Evolutionary conservation across 2,113 vertebrate genomes (phyloP).

Genomic region (Ardeotis arabs): DNA sequence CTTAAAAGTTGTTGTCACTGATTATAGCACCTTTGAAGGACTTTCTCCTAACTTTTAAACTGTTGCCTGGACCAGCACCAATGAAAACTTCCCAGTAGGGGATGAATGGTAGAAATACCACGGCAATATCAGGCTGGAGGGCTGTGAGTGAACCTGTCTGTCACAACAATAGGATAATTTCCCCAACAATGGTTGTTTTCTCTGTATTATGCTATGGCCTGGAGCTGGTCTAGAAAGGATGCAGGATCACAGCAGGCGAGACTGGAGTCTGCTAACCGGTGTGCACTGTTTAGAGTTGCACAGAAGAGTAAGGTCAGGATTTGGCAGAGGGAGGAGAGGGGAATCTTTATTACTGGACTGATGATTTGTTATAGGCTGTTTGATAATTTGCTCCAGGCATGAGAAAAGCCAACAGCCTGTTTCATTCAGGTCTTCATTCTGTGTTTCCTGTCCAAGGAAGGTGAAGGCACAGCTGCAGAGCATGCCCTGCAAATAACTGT

Average conservation of each 20-base stretch:
- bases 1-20: slow-evolving; percentile 13
- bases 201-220: not conserved
- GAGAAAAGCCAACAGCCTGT: not conserved
- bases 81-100: not conserved
- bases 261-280: not conserved
- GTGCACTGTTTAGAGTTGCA: not conserved
- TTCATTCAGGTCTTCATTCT: not conserved
- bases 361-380: not conserved
- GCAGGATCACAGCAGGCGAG: not conserved
- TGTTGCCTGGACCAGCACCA: not conserved
- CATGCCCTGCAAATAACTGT: not conserved
- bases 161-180: not conserved
- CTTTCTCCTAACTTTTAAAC: not conserved
- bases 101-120: not conserved
- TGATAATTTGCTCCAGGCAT: not conserved
- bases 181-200: not conserved
- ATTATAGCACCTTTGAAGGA: not conserved
- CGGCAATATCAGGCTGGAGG: not conserved
- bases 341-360: not conserved
- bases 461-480: not conserved
- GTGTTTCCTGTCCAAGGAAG: not conserved
- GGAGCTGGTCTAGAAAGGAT: not conserved
- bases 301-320: not conserved
- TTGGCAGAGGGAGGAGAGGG: not conserved
- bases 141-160: not conserved